Evolutionary conservation across 2,888 invertebrate genomes (phyloP).

Genomic region (Lasius platythorax): DNA sequence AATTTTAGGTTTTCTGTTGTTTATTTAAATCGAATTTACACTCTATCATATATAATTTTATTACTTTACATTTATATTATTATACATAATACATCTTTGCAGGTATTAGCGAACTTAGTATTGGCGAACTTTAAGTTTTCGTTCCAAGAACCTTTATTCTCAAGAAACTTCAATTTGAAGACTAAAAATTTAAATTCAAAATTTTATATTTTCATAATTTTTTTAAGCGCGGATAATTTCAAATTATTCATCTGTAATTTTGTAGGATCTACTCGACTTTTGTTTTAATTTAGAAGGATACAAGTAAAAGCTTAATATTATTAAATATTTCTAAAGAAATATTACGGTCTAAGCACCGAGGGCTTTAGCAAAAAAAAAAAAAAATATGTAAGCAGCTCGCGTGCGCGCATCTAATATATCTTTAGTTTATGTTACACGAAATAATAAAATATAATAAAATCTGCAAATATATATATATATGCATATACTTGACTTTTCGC

Average conservation of each 20-base stretch:
- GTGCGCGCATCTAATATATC: not conserved
- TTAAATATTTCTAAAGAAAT: not conserved
- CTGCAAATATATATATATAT: not conserved
- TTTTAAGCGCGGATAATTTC: not conserved
- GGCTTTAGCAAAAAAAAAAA: too few relatives aligned
- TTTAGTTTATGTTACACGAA: not conserved
- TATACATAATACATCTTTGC: too few relatives aligned
- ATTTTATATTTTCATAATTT: slow-evolving; percentile 2
- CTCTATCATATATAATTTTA: too few relatives aligned
- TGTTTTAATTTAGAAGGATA: not conserved
- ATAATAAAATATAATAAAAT: slow-evolving; percentile 26
- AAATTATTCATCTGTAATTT: not conserved
- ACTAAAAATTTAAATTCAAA: not conserved
- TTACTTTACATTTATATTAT: too few relatives aligned
- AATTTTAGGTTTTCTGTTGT: too few relatives aligned
- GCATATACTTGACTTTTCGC: slow-evolving; percentile 7
- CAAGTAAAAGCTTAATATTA: not conserved
- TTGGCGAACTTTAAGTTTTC: too few relatives aligned
- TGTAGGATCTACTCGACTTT: not conserved
- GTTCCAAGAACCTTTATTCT: too few relatives aligned
- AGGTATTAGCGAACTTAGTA: too few relatives aligned
- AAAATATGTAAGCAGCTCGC: not conserved
- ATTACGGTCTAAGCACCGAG: too few relatives aligned
- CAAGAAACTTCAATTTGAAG: not conserved
- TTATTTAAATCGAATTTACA: too few relatives aligned